Evolutionary conservation across 2,797 vertebrate genomes (phyloP).

Genomic region (Notolabrus celidotus): DNA sequence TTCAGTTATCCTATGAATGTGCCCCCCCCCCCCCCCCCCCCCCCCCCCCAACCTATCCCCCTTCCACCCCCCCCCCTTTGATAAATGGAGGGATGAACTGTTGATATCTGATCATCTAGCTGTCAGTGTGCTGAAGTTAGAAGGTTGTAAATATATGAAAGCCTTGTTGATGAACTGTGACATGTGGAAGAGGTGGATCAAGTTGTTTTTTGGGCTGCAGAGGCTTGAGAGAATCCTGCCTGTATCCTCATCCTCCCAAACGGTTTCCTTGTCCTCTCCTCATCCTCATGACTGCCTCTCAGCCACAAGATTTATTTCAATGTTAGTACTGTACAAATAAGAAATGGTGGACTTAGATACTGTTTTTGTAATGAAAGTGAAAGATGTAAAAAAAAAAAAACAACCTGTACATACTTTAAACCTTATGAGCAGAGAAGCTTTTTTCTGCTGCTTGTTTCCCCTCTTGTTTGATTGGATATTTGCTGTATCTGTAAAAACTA

Average conservation of each 20-base stretch:
- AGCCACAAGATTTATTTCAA: conserved; percentile 76
- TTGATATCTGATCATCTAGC: conserved; percentile 27
- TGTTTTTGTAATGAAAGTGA: conserved; percentile 80
- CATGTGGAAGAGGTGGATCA: conserved; percentile 25
- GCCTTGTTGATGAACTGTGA: conserved; percentile 67
- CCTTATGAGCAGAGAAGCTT: conserved; percentile 61
- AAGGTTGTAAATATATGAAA: conserved; percentile 66
- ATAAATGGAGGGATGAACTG: conserved; percentile 46
- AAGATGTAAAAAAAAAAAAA: conserved; percentile 63
- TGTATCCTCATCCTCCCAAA: conserved; percentile 29
- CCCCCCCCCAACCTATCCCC: background rate
- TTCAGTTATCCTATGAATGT: conserved; percentile 70
- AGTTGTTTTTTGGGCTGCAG: conserved; percentile 34
- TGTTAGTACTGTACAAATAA: conserved; percentile 86
- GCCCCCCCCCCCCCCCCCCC: conserved; percentile 43
- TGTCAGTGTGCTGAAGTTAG: conserved; percentile 11
- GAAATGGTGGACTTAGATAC: conserved; percentile 79
- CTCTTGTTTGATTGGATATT: conserved; percentile 74
- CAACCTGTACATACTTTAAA: conserved; percentile 77
- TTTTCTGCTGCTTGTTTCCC: conserved; percentile 67
- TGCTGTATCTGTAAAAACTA: conserved; percentile 71
- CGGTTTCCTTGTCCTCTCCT: conserved; percentile 41
- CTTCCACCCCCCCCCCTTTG: background rate
- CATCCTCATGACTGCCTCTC: conserved; percentile 63
- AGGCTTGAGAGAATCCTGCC: conserved; percentile 53